Evolutionary conservation across 2,113 vertebrate genomes (phyloP), one percentile per base, ranked within the genome.

Genomic region (Sylvilagus bachmani): DNA sequence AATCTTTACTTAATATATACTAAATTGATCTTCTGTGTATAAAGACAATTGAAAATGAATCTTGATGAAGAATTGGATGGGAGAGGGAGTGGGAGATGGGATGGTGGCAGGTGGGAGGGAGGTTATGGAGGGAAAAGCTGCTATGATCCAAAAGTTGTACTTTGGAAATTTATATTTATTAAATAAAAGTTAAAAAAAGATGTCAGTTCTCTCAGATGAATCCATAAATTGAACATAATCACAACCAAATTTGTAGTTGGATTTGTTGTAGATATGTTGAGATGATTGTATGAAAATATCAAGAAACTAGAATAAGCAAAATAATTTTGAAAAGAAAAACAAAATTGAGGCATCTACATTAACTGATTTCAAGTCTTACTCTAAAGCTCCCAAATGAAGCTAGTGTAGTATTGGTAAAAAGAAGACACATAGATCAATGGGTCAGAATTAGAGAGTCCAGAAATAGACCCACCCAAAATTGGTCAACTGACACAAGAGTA

Each of bases 291-390:
- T 27, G 36, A 16, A 51, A 92, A 83, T 21, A 82, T 62, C 36
- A 87, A 81, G 17, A 81, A 87, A 67, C 4, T 6, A 21, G 21
- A 95, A 84, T 64, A 62, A 17, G 17, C 10, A 49, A 89, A 87
- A 77, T 3, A 78, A 44, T 38, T 77, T 49, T 75, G 21, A 83
- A 92, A 83, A 58, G 61, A 80, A 33, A 58, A 58, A 67, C 31
- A 44, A 64, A 89, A 19, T 29, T 73, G 53, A 55, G 27, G 10
- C 29, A 67, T 38, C 81, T 16, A 49, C n/a, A 21, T 1, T 66
- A 91, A 49, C 22, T 67, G 22, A 67, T 91, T 91, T 91, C 69
- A 49, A 74, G 22, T 91, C 24, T 36, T 74, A 67, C 33, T 87
- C 58, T 83, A 91, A 86, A 69, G 49, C 58, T 94, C 17, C 6